Percentiles rank a stretch among this genome's conserved stretches.
These are phyloP conservation scores for Melanerpes formicivorus DNA, from an alignment of 2,113 vertebrate species.

Conservation along the genomic window DNA sequence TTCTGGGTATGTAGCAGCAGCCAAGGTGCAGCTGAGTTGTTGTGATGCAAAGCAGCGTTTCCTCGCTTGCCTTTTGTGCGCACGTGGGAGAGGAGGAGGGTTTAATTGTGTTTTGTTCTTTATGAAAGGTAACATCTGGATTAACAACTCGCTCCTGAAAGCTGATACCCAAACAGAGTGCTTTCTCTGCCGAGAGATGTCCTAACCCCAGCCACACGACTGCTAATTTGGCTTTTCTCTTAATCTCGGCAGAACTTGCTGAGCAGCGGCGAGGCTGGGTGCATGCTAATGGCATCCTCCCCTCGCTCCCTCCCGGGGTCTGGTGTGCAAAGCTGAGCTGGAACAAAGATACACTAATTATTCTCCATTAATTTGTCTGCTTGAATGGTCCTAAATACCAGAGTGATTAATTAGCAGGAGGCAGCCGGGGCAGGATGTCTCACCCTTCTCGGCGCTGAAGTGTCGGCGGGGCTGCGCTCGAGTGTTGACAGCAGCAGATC, in stretches of 20 bases:
- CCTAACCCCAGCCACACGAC: constrained; percentile 82
- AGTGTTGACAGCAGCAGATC: constrained; percentile 88
- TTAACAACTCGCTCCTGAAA: constrained; percentile 77
- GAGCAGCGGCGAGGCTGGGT: constrained; percentile 82
- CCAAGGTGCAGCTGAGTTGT: background rate
- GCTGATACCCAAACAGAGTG: constrained; percentile 77
- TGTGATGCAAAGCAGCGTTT: constrained; percentile 1
- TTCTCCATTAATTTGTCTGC: constrained; percentile 93
- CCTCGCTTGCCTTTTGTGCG: background rate
- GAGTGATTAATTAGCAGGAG: constrained; percentile 94
- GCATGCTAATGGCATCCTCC: constrained; percentile 91
- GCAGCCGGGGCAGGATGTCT: constrained; percentile 92
- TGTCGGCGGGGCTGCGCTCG: constrained; percentile 85
- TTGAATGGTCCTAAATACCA: constrained; percentile 94
- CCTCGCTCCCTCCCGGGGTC: constrained; percentile 78
- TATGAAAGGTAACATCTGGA: constrained; percentile 72
- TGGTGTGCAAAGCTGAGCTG: constrained; percentile 83
- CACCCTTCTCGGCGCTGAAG: constrained; percentile 86
- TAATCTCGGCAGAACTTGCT: constrained; percentile 83
- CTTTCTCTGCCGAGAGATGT: constrained; percentile 77
- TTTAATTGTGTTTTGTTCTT: constrained; percentile 72
- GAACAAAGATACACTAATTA: constrained; percentile 97
- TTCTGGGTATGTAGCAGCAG: background rate
- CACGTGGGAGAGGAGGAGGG: background rate
- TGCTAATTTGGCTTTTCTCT: constrained; percentile 86